Evolutionary conservation across 37 sponge, comb jelly and placozoan species (phyloP).

Genomic region (Petrosia ficiformis): DNA sequence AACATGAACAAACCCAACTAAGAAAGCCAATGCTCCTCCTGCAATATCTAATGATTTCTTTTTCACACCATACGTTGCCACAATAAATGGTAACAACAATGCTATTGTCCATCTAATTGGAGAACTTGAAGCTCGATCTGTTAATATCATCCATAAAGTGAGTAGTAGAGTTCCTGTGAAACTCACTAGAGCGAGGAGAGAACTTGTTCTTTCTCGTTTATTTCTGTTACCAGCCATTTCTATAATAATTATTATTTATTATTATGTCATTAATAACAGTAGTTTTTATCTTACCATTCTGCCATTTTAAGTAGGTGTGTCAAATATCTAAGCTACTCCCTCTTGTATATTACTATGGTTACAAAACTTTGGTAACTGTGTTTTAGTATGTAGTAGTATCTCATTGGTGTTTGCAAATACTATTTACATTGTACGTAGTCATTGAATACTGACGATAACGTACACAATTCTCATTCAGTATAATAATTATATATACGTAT

Average conservation of each 20-base stretch:
- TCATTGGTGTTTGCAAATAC: no score
- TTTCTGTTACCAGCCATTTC: background rate
- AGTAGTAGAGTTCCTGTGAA: no score
- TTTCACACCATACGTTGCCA: slow-evolving; percentile 56
- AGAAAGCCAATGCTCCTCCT: slow-evolving; percentile 68
- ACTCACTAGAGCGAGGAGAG: background rate
- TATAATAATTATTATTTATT: background rate
- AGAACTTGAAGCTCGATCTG: background rate
- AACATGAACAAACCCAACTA: slow-evolving; percentile 77
- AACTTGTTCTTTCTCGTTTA: background rate
- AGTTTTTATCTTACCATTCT: no score
- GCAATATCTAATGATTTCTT: slow-evolving; percentile 63
- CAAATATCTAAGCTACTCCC: no score
- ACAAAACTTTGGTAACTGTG: no score
- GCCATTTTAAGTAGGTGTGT: no score
- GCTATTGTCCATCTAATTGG: slow-evolving; percentile 19
- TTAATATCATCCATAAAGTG: slow-evolving; percentile 1
- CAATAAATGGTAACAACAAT: slow-evolving; percentile 29
- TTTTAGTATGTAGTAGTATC: no score
- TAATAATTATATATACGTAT: no score
- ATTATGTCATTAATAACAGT: background rate
- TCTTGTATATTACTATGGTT: no score
- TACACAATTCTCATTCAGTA: no score
- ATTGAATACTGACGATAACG: no score
- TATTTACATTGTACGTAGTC: no score